These are phyloP conservation scores for Unio pictorum DNA, from an alignment of 2,888 invertebrate species.

Conservation along the genomic window DNA sequence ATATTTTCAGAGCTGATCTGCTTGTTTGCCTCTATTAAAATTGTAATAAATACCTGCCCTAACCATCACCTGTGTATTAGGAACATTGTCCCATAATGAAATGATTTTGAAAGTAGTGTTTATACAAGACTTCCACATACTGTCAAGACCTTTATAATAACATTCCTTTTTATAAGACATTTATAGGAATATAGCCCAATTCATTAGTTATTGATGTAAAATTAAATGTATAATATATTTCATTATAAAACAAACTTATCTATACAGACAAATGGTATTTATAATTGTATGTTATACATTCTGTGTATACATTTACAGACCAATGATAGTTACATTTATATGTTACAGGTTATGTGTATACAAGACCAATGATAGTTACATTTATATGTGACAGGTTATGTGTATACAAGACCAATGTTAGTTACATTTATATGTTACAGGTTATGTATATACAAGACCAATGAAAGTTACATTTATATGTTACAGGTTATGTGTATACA, in stretches of 20 bases:
- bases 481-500: conserved; percentile 14
- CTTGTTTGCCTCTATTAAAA: too few relatives aligned
- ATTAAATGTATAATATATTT: too few relatives aligned
- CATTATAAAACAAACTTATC: conserved; percentile 35
- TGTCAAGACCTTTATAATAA: too few relatives aligned
- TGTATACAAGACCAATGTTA: conserved; percentile 61
- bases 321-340: conserved; percentile 81
- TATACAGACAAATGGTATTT: conserved; percentile 85
- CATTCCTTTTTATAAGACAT: too few relatives aligned
- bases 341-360: conserved; percentile 55
- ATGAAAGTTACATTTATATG: conserved; percentile 29
- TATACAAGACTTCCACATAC: too few relatives aligned
- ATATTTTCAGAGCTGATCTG: too few relatives aligned
- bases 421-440: conserved; percentile 15
- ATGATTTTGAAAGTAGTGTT: too few relatives aligned
- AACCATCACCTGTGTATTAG: too few relatives aligned
- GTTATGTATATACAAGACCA: conserved; percentile 71
- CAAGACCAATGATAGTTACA: conserved; percentile 65
- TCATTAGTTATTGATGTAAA: too few relatives aligned
- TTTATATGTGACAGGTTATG: conserved; percentile 72
- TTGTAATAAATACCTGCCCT: too few relatives aligned
- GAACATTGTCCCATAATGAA: too few relatives aligned
- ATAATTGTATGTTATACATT: conserved; percentile 73
- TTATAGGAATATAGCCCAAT: too few relatives aligned
- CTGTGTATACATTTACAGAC: conserved; percentile 76